Percentiles rank a stretch among this genome's conserved stretches.
These are phyloP conservation scores for Drosophila prosaltans DNA, from an alignment of 1,140 invertebrate species.

Conservation along the genomic window DNA sequence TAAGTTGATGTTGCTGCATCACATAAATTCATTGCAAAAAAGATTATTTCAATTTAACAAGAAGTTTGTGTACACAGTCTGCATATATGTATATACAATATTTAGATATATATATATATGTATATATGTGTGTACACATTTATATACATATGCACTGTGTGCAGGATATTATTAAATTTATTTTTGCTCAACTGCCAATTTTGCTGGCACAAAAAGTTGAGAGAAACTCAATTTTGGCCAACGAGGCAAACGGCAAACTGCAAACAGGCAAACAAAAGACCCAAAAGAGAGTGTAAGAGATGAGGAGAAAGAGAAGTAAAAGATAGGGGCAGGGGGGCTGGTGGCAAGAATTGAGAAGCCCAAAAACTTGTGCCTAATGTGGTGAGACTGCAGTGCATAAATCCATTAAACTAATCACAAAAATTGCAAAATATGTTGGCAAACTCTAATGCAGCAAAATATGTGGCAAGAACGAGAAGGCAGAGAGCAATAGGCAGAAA, in stretches of 20 bases:
- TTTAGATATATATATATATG: not conserved
- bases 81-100: not conserved
- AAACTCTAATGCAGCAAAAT: conserved; percentile 33
- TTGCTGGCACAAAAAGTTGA: conserved; percentile 44
- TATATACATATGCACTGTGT: conserved; percentile 9
- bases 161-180: conserved; percentile 45
- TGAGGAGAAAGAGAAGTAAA: not conserved
- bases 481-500: conserved; percentile 9
- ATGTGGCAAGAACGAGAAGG: not conserved
- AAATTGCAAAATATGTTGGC: conserved; percentile 58
- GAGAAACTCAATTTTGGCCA: conserved; percentile 47
- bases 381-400: conserved; percentile 53
- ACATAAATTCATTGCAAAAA: conserved; percentile 1
- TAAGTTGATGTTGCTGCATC: conserved; percentile 9
- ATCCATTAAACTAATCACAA: conserved; percentile 64
- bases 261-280: conserved; percentile 10
- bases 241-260: conserved; percentile 18
- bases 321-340: not conserved
- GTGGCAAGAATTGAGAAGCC: not conserved
- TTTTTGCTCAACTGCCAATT: conserved; percentile 46
- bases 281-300: not conserved
- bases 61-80: conserved; percentile 9
- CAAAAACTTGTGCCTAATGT: conserved; percentile 40
- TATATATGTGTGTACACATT: not conserved
- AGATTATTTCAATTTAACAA: conserved; percentile 9